phyloP scores from a whole-genome alignment of 2,113 vertebrate genomes.

The Charina bottae region DNA sequence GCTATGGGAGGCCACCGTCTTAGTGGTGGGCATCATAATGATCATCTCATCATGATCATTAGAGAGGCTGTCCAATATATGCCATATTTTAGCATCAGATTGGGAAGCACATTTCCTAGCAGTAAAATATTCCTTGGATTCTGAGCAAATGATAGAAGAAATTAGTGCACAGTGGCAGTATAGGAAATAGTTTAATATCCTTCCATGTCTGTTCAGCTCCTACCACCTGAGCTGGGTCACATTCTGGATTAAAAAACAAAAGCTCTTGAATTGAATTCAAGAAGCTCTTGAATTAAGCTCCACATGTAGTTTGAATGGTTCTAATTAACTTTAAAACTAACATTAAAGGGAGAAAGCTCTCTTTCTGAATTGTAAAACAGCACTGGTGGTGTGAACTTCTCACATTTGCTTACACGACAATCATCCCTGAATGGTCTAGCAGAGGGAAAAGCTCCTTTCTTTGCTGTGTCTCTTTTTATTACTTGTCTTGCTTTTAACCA shows the following conservation, averaged over 20 bases:
- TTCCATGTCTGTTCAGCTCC: too few relatives aligned
- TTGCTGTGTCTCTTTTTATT: slow-evolving; percentile 59
- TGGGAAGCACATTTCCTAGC: too few relatives aligned
- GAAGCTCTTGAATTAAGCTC: not conserved
- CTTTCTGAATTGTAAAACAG: not conserved
- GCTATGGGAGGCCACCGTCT: too few relatives aligned
- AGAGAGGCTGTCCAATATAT: too few relatives aligned
- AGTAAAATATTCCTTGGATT: too few relatives aligned
- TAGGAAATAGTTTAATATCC: too few relatives aligned
- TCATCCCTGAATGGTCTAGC: not conserved
- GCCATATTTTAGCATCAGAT: too few relatives aligned
- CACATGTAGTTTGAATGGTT: not conserved
- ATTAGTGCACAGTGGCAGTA: too few relatives aligned
- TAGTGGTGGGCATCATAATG: too few relatives aligned
- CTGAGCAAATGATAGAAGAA: too few relatives aligned
- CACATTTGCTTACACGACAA: not conserved
- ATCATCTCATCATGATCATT: too few relatives aligned
- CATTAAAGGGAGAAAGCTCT: not conserved
- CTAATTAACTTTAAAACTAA: not conserved
- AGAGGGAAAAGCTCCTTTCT: slow-evolving; percentile 22
- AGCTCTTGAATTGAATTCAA: not conserved
- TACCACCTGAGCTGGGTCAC: not conserved
- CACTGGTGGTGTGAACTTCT: not conserved
- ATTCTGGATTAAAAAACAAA: not conserved
- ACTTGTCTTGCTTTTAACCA: slow-evolving; percentile 63